A percentile compares a stretch with the other conserved stretches of the same genome.
These are phyloP conservation scores for Petaurus breviceps DNA, from an alignment of 2,113 vertebrate species.

Conservation along the genomic window DNA sequence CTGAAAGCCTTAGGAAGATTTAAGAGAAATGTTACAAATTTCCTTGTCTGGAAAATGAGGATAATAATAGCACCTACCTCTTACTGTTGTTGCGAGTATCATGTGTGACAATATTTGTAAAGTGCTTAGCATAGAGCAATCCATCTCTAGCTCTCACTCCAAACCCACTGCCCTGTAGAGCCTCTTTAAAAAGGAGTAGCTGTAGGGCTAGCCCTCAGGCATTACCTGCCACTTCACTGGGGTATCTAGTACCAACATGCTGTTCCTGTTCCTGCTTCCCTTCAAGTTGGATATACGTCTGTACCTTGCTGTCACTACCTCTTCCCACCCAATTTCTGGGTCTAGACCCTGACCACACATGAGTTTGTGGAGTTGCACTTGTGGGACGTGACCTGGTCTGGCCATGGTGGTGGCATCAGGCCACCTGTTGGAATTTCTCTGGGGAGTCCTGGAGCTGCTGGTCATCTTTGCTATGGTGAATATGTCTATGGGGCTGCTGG, in stretches of 20 bases:
- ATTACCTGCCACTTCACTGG: conserved; percentile 91
- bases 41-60: background rate
- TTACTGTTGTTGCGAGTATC: background rate
- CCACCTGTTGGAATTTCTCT: conserved; percentile 94
- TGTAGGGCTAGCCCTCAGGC: background rate
- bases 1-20: background rate
- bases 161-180: background rate
- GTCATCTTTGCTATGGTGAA: conserved; percentile 96
- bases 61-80: background rate
- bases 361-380: conserved; percentile 90
- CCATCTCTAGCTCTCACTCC: background rate
- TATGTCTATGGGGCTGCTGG: conserved; percentile 92
- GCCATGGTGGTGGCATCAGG: conserved; percentile 91
- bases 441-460: conserved; percentile 96
- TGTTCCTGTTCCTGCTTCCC: conserved; percentile 92
- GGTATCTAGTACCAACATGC: conserved; percentile 93
- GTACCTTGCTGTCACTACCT: conserved; percentile 92
- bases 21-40: background rate
- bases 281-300: conserved; percentile 90
- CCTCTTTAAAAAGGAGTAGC: background rate
- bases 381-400: conserved; percentile 90
- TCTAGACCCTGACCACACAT: conserved; percentile 96
- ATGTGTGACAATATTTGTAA: background rate
- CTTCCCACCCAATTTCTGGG: conserved; percentile 96
- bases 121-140: background rate